Evolutionary conservation across 2,888 invertebrate species (phyloP).

Genomic region (Cephus pygmeus): DNA sequence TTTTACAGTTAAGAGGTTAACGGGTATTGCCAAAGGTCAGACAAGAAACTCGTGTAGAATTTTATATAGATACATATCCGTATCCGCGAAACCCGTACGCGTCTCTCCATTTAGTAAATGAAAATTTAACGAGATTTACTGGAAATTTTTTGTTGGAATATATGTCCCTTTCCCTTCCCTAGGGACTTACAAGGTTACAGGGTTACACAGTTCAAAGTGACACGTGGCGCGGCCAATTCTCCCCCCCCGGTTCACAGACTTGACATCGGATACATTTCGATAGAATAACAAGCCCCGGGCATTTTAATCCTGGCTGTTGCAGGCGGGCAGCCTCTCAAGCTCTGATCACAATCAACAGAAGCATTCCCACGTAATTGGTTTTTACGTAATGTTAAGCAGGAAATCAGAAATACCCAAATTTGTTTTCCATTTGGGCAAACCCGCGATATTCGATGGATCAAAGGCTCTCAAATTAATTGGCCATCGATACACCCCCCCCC

Average conservation of each 20-base stretch:
- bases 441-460: constrained; percentile 54
- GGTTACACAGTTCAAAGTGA: constrained; percentile 27
- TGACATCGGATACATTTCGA: constrained; percentile 59
- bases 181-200: constrained; percentile 17
- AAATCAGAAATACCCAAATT: constrained; percentile 41
- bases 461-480: constrained; percentile 33
- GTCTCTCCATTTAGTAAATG: constrained; percentile 52
- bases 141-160: constrained; percentile 30
- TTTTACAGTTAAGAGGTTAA: constrained; percentile 2
- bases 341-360: constrained; percentile 56
- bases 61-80: too few relatives aligned
- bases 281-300: constrained; percentile 50
- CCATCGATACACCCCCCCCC: background rate
- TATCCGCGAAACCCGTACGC: too few relatives aligned
- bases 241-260: constrained; percentile 35
- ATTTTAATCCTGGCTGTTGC: constrained; percentile 35
- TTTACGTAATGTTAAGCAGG: constrained; percentile 61
- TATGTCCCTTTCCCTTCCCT: constrained; percentile 29
- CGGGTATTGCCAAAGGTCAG: too few relatives aligned
- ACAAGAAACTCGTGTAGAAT: too few relatives aligned
- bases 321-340: constrained; percentile 21
- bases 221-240: constrained; percentile 18
- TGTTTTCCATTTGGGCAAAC: constrained; percentile 57
- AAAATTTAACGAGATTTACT: constrained; percentile 59
- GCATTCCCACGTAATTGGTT: constrained; percentile 63